These are phyloP conservation scores for Torymus tubicola DNA, from an alignment of 2,888 invertebrate species.

Conservation along the genomic window DNA sequence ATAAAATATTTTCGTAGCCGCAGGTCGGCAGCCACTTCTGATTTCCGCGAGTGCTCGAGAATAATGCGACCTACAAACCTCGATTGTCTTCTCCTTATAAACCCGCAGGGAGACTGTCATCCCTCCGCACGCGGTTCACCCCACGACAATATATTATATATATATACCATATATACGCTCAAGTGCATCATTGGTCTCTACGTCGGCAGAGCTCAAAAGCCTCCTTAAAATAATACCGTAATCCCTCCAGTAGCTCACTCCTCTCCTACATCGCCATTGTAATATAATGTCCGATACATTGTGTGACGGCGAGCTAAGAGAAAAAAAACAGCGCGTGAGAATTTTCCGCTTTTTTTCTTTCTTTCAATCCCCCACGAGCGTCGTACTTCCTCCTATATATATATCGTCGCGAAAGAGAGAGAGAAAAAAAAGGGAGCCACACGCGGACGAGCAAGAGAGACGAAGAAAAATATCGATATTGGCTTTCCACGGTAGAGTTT, in stretches of 20 bases:
- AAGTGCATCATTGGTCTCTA: no score
- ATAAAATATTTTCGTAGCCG: no score
- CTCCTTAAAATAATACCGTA: constrained; percentile 15
- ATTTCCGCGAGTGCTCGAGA: no score
- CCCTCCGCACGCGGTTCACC: no score
- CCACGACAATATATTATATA: no score
- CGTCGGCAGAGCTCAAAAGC: neutral
- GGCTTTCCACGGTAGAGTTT: constrained; percentile 24
- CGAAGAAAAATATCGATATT: constrained; percentile 3
- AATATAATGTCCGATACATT: constrained; percentile 3
- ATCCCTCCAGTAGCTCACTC: constrained; percentile 8
- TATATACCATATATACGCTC: no score
- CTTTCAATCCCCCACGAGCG: neutral
- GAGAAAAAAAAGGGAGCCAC: neutral
- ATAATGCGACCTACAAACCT: no score
- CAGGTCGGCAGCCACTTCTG: no score
- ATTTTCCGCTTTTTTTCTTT: constrained; percentile 37
- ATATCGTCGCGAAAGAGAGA: neutral
- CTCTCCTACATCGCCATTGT: constrained; percentile 1
- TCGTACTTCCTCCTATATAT: constrained; percentile 4
- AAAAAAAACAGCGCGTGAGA: constrained; percentile 38
- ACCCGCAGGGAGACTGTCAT: no score
- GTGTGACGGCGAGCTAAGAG: neutral
- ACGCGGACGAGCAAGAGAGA: neutral
- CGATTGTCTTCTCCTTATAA: no score